Conservation (phyloP, 2,797 vertebrate species). For the Halcyon badia region DNA sequence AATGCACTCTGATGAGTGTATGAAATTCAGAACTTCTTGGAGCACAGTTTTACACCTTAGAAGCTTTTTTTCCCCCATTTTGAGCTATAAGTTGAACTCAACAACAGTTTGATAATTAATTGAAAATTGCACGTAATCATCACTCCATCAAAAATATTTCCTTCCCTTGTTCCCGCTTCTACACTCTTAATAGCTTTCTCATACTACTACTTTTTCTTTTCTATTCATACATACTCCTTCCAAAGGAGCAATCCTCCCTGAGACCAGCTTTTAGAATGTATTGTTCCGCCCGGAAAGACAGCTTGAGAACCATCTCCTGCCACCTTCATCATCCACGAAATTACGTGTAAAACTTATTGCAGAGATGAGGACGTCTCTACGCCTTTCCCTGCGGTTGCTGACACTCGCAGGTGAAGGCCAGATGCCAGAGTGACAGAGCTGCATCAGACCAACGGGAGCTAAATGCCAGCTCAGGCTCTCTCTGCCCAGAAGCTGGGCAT, state of each 20-base stretch:
- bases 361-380: neutral
- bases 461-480: neutral
- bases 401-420: rapidly evolving
- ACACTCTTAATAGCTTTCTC: neutral
- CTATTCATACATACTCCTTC: neutral
- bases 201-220: neutral
- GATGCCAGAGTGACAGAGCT: neutral
- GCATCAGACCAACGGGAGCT: neutral
- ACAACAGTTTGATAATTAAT: neutral
- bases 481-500: neutral
- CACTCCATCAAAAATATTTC: neutral
- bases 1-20: neutral
- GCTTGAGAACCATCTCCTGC: neutral
- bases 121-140: neutral
- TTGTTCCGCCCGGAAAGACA: neutral
- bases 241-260: neutral
- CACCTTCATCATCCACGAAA: neutral
- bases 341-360: neutral
- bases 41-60: neutral
- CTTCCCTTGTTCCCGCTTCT: neutral
- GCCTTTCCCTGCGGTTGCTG: neutral
- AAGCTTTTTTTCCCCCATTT: neutral
- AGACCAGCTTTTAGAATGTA: neutral
- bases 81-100: neutral
- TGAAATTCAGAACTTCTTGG: neutral